These are phyloP conservation scores for Prinia subflava DNA, from an alignment of 2,113 vertebrate species.

Conservation along the genomic window DNA sequence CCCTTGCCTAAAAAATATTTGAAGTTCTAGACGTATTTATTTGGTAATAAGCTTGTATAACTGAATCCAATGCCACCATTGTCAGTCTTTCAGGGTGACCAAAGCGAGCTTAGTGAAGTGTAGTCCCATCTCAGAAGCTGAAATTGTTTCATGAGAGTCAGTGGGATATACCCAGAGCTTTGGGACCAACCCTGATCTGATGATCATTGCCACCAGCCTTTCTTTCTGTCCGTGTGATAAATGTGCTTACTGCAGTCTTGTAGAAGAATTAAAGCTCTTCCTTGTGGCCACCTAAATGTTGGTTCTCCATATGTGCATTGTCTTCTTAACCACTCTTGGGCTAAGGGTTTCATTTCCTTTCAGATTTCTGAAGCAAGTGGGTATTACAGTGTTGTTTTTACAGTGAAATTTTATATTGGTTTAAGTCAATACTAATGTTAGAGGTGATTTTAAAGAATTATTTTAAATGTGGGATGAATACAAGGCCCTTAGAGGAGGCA, in stretches of 20 bases:
- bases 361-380: neutral
- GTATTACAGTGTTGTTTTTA: neutral
- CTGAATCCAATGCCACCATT: neutral
- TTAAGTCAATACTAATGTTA: neutral
- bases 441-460: neutral
- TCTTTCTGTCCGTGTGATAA: neutral
- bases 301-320: neutral
- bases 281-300: neutral
- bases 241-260: neutral
- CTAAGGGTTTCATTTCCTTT: neutral
- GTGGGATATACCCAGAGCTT: neutral
- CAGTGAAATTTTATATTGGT: neutral
- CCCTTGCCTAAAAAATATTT: neutral
- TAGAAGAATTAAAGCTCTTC: neutral
- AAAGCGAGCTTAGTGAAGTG: neutral
- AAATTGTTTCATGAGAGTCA: neutral
- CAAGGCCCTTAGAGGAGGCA: neutral
- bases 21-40: neutral
- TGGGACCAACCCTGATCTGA: neutral
- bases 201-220: neutral
- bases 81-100: neutral
- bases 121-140: neutral
- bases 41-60: neutral
- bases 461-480: neutral
- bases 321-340: neutral